A percentile compares a stretch with the other conserved stretches of the same genome.
phyloP scores from a whole-genome alignment of 1,140 invertebrate genomes.

The Cryptotermes secundus region DNA sequence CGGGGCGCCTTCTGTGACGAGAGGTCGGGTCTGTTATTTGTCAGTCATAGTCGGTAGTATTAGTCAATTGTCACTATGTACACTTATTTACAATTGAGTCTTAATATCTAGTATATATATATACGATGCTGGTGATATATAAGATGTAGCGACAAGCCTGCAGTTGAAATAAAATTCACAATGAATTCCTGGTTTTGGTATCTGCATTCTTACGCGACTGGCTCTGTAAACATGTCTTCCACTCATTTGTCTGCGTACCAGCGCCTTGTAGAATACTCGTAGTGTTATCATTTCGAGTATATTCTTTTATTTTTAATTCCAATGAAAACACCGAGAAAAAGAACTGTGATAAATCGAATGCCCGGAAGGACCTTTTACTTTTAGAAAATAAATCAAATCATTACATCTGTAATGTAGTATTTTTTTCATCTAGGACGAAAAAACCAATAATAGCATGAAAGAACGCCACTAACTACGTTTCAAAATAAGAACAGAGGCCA shows the following conservation, averaged over 20 bases:
- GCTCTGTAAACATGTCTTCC: not conserved
- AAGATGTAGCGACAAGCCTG: not conserved
- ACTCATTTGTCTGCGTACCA: not conserved
- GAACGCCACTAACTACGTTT: not conserved
- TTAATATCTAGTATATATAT: too few species aligned
- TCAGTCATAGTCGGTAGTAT: too few species aligned
- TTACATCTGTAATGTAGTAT: not conserved
- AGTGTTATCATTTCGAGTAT: too few species aligned
- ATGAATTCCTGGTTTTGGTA: not conserved
- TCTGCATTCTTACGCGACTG: not conserved
- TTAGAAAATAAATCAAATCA: conserved; percentile 10
- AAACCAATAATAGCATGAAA: not conserved
- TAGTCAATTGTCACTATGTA: too few species aligned
- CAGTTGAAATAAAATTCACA: not conserved
- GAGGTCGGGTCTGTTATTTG: too few species aligned
- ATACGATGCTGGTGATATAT: too few species aligned
- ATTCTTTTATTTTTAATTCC: not conserved
- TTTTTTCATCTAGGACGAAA: not conserved
- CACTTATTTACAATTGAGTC: too few species aligned
- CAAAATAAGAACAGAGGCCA: not conserved
- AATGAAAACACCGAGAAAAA: not conserved
- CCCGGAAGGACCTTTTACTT: not conserved
- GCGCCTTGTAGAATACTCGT: not conserved
- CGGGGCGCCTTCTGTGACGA: too few species aligned
- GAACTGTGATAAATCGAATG: not conserved